phyloP scores from a whole-genome alignment of 2,113 vertebrate genomes.

The Fulica atra region DNA sequence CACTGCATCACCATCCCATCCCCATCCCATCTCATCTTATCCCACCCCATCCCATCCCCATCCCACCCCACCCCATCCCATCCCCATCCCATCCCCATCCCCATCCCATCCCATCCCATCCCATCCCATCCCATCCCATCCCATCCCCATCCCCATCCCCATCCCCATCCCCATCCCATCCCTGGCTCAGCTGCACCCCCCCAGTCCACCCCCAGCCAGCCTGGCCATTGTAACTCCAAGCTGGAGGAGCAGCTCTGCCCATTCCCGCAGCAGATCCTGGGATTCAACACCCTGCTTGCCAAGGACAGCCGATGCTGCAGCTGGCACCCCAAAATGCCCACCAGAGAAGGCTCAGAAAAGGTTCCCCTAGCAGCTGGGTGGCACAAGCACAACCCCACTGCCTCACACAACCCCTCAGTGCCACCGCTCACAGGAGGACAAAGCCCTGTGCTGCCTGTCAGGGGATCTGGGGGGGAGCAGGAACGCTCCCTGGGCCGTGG shows the following conservation, averaged over 20 bases:
- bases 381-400: background rate
- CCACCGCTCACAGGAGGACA: fast-evolving
- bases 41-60: too few relatives aligned
- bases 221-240: fast-evolving
- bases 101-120: background rate
- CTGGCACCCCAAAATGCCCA: fast-evolving
- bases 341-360: background rate
- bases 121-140: too few relatives aligned
- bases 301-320: background rate
- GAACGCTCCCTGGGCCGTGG: background rate
- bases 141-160: background rate
- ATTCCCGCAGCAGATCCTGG: fast-evolving
- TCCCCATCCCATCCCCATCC: too few relatives aligned
- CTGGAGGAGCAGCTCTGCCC: background rate
- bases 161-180: too few relatives aligned
- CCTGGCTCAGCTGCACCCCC: fast-evolving
- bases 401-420: fast-evolving
- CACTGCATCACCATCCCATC: too few relatives aligned
- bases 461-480: background rate
- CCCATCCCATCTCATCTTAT: too few relatives aligned
- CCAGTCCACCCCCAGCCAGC: background rate
- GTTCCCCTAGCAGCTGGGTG: background rate
- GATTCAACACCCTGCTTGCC: background rate
- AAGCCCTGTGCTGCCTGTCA: fast-evolving
- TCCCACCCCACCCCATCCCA: background rate